These are phyloP conservation scores for Aphidoletes aphidimyza DNA, from an alignment of 2,888 invertebrate genomes.

Conservation along the genomic window DNA sequence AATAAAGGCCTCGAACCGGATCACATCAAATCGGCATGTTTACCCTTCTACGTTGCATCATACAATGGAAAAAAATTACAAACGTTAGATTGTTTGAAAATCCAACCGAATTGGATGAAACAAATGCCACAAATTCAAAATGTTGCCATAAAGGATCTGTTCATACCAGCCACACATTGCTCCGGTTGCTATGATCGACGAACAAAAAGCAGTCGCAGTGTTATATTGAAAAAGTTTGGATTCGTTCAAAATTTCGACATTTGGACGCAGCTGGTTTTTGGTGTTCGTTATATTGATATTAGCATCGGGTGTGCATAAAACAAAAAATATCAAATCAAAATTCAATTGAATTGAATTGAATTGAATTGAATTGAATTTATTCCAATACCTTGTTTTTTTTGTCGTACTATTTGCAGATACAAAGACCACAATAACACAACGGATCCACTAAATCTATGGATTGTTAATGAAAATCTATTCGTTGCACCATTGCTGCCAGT, in stretches of 20 bases:
- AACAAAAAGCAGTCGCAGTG: slow-evolving; percentile 61
- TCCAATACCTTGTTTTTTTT: neutral
- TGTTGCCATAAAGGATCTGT: slow-evolving; percentile 63
- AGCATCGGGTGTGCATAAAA: slow-evolving; percentile 73
- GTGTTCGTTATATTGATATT: slow-evolving; percentile 84
- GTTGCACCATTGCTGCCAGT: slow-evolving; percentile 75
- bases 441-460: slow-evolving; percentile 61
- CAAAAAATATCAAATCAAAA: neutral
- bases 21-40: slow-evolving; percentile 68
- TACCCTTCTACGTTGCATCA: slow-evolving; percentile 79
- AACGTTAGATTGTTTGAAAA: slow-evolving; percentile 76
- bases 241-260: slow-evolving; percentile 78
- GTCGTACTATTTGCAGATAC: neutral
- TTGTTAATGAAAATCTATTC: slow-evolving; percentile 64
- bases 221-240: slow-evolving; percentile 66
- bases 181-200: slow-evolving; percentile 68
- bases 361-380: neutral
- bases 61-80: slow-evolving; percentile 72
- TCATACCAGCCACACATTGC: slow-evolving; percentile 70
- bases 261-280: slow-evolving; percentile 86
- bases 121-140: slow-evolving; percentile 65
- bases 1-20: slow-evolving; percentile 58
- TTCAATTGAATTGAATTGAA: neutral
- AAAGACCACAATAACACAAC: slow-evolving; percentile 55
- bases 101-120: slow-evolving; percentile 88